Percentiles rank a stretch among this genome's conserved stretches.
Conservation (phyloP, 1,140 invertebrate species). For the Diprion similis region DNA sequence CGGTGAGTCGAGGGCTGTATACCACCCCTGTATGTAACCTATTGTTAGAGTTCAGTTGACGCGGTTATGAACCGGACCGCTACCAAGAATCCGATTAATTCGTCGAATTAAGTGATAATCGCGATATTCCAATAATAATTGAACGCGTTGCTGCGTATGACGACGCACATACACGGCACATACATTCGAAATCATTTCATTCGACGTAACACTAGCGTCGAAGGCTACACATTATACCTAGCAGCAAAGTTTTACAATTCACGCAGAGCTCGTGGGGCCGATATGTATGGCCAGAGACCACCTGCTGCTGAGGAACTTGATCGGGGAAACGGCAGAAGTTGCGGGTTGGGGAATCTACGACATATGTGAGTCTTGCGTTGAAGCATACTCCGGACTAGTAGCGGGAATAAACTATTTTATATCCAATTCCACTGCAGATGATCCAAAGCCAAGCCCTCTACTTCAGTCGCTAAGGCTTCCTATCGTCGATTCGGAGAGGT, state of each 20-base stretch:
- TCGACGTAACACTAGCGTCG: constrained; percentile 20
- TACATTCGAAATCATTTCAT: no score
- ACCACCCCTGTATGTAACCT: neutral
- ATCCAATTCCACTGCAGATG: constrained; percentile 23
- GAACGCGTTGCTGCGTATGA: no score
- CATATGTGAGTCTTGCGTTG: constrained; percentile 36
- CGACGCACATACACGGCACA: no score
- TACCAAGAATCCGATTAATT: neutral
- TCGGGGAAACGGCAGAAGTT: constrained; percentile 58
- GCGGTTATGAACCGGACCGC: no score
- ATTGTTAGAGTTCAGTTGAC: no score
- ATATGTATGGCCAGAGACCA: constrained; percentile 63
- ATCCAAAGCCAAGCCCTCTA: constrained; percentile 42
- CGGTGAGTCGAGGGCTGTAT: constrained; percentile 47
- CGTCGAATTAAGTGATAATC: no score
- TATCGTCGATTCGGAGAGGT: constrained; percentile 53
- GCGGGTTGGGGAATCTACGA: constrained; percentile 64
- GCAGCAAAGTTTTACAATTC: constrained; percentile 18
- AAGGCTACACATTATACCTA: constrained; percentile 25
- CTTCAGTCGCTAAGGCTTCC: constrained; percentile 57
- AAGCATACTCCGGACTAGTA: neutral
- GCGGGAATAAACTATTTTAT: neutral
- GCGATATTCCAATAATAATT: no score
- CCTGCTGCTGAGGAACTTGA: constrained; percentile 44
- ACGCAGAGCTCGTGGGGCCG: constrained; percentile 61